These are phyloP conservation scores for Atta colombica DNA, from an alignment of 1,140 invertebrate genomes.

Conservation along the genomic window DNA sequence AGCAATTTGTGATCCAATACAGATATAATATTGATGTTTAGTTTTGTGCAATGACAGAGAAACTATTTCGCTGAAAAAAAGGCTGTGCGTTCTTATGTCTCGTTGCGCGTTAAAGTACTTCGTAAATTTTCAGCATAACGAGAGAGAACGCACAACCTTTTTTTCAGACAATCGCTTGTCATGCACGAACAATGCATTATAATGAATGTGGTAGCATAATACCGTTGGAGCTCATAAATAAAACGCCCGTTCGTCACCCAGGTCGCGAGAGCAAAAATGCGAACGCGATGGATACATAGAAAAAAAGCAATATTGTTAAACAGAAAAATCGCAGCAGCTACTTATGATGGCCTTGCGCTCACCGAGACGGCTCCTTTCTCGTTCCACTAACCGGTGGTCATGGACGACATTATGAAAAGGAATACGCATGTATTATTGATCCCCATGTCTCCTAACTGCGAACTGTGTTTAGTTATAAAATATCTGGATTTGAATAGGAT, in stretches of 20 bases:
- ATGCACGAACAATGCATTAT: slow-evolving; percentile 60
- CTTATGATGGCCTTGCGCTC: slow-evolving; percentile 50
- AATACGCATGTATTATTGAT: not conserved
- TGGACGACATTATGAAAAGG: slow-evolving; percentile 32
- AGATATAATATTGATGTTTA: not conserved
- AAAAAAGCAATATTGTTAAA: slow-evolving; percentile 36
- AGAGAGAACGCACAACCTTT: too few relatives aligned
- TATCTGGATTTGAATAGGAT: not conserved
- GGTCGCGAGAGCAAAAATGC: slow-evolving; percentile 45
- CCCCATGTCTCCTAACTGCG: not conserved
- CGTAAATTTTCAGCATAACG: too few relatives aligned
- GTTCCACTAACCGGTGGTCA: slow-evolving; percentile 41
- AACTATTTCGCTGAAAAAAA: not conserved
- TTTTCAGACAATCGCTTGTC: slow-evolving; percentile 32
- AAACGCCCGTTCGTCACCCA: slow-evolving; percentile 44
- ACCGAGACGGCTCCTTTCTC: slow-evolving; percentile 63
- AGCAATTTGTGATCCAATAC: not conserved
- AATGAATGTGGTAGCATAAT: slow-evolving; percentile 30
- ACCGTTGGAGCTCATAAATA: slow-evolving; percentile 69
- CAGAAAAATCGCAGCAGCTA: slow-evolving; percentile 23
- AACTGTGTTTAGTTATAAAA: not conserved
- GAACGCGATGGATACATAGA: slow-evolving; percentile 34
- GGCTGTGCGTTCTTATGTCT: not conserved
- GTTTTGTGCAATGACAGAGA: not conserved
- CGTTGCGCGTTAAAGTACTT: not conserved